Base-by-base conservation (phyloP, 2,113 vertebrate genomes). In the Rhinoderma darwinii region DNA sequence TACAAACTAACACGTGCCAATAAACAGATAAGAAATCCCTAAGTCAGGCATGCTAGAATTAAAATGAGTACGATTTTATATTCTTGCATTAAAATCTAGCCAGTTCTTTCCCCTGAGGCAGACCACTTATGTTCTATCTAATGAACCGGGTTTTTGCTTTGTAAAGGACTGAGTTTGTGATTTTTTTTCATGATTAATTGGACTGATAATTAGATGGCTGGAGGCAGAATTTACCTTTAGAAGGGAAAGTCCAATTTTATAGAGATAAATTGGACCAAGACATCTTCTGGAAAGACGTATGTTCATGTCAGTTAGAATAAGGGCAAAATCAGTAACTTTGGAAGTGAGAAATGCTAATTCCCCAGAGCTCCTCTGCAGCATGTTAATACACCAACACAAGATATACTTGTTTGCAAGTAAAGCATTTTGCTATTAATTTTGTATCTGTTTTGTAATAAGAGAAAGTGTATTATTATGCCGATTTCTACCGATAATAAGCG, bases 111-210 rank as follows among this genome's bases (percentile, higher is more conserved):
- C 79, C 79, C n/a, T 37, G 56, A 41, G 56, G 54, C 25, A 10
- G 56, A 20, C 59, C 37, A 44, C 37, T 66, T 41, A 66, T 82
- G 37, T 82, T 44, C 56, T 66, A 63, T 43, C 79, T 82, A 82
- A 82, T 82, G 79, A 82, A 82, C 22, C 4, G 8, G 27, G 14
- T 66, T 66, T 41, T 82, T 43, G n/a, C 41, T 44, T 66, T 41
- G 39, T 43, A 41, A 81, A 56, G 25, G 17, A 41, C 78, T 41
- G 35, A 41, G 51, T 14, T 61, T 79, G 35, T 51, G 35, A 25
- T 80, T 27, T 81, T 77, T 18, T 81, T 30, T 43, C 41, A 30
- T 63, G 37, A 82, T 82, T 82, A 82, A 82, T 82, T 82, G 79
- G 79, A 59, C 41, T 63, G 56, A 44, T 82, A 82, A 82, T 66